A percentile compares a stretch with the other conserved stretches of the same genome.
Conservation (phyloP, 2,113 vertebrate genomes). For the Thunnus thynnus region DNA sequence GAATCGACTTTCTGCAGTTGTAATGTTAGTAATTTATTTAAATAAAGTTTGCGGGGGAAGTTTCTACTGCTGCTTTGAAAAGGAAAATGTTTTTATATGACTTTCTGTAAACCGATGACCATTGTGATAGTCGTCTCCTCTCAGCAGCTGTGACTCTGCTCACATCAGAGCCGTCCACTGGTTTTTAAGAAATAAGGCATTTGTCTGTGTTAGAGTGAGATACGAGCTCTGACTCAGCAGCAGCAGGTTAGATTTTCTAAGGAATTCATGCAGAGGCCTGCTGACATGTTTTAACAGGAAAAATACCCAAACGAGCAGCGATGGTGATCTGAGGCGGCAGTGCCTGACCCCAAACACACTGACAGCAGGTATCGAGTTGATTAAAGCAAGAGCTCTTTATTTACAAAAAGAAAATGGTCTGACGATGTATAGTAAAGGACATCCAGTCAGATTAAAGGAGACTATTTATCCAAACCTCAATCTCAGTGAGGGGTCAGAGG, state of each 20-base stretch:
- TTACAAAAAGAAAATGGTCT: constrained; percentile 10
- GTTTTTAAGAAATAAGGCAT: too few species aligned
- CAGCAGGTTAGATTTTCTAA: background rate
- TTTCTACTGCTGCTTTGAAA: too few species aligned
- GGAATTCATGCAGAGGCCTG: background rate
- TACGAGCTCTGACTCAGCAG: background rate
- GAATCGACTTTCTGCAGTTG: too few species aligned
- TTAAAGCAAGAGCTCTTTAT: constrained; percentile 16
- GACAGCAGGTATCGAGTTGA: background rate
- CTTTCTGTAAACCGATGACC: too few species aligned
- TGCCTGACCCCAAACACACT: background rate
- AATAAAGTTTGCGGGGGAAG: too few species aligned
- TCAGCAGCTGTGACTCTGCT: too few species aligned
- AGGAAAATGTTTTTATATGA: too few species aligned
- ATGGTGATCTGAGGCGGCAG: background rate
- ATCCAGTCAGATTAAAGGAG: constrained; percentile 15
- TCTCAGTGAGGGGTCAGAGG: constrained; percentile 19
- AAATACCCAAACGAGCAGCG: background rate
- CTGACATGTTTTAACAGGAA: background rate
- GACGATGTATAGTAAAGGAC: constrained; percentile 10
- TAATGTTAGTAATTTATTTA: too few species aligned
- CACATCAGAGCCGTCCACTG: too few species aligned
- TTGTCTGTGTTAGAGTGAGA: too few species aligned
- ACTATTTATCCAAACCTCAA: background rate
- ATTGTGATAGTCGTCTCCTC: too few species aligned